Conservation (phyloP, 1,140 invertebrate species). For the Drosophila bocqueti region DNA sequence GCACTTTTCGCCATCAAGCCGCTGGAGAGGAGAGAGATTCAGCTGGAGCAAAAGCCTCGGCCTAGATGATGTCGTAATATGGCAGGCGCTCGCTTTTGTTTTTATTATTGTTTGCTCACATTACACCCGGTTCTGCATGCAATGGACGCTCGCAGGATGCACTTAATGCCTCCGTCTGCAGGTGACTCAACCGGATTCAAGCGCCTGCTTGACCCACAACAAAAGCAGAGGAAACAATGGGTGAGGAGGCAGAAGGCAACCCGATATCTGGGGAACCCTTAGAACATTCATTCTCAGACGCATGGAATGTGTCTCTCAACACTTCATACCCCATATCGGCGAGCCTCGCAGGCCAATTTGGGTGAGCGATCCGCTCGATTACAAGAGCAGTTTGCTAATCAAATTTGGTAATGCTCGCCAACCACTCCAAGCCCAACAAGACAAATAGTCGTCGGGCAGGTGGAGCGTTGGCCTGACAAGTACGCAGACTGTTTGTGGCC, state of each 20-base stretch:
- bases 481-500: constrained; percentile 21
- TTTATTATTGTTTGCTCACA: constrained; percentile 25
- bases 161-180: constrained; percentile 3
- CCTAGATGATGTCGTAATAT: constrained; percentile 47
- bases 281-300: constrained; percentile 10
- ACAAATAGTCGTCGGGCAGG: constrained; percentile 6
- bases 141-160: constrained; percentile 9
- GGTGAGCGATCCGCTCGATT: constrained; percentile 22
- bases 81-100: constrained; percentile 29
- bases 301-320: constrained; percentile 7
- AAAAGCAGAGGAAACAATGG: constrained; percentile 1
- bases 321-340: neutral
- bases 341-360: neutral
- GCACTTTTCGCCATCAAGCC: constrained; percentile 15
- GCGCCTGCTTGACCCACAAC: constrained; percentile 14
- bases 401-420: constrained; percentile 31
- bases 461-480: constrained; percentile 26
- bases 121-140: neutral
- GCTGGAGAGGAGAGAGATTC: constrained; percentile 36
- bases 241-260: constrained; percentile 10
- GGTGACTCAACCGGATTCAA: constrained; percentile 6
- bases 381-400: constrained; percentile 24
- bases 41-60: constrained; percentile 9
- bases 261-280: constrained; percentile 31
- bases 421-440: neutral